phyloP scores from a whole-genome alignment of 2,888 invertebrate genomes.

The Pherbina coryleti region DNA sequence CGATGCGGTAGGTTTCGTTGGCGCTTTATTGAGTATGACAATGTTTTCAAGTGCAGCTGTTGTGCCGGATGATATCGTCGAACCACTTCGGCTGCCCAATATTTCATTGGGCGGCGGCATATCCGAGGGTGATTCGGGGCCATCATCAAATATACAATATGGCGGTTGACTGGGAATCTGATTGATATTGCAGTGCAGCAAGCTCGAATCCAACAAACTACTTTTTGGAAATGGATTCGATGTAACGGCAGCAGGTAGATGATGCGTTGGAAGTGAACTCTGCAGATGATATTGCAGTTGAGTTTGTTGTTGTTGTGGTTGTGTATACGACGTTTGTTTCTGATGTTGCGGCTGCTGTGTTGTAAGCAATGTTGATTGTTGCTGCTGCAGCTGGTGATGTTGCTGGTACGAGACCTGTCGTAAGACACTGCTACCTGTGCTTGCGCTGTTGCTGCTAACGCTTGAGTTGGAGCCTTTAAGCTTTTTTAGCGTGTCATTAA shows the following conservation, averaged over 20 bases:
- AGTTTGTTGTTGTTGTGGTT: slow-evolving; percentile 47
- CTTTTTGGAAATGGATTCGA: slow-evolving; percentile 54
- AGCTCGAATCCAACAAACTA: slow-evolving; percentile 63
- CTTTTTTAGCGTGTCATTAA: slow-evolving; percentile 69
- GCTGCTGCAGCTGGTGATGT: slow-evolving; percentile 50
- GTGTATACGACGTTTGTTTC: slow-evolving; percentile 23
- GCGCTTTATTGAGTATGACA: slow-evolving; percentile 52
- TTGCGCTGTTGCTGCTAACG: slow-evolving; percentile 49
- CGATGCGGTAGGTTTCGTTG: slow-evolving; percentile 37
- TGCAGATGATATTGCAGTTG: slow-evolving; percentile 49
- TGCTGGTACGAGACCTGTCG: slow-evolving; percentile 50
- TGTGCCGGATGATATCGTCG: slow-evolving; percentile 28
- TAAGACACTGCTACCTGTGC: slow-evolving; percentile 52
- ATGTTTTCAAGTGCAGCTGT: slow-evolving; percentile 49
- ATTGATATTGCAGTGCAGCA: slow-evolving; percentile 66
- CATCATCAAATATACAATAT: slow-evolving; percentile 68
- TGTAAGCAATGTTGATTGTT: slow-evolving; percentile 45
- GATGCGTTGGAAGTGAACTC: slow-evolving; percentile 47
- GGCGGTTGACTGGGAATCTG: slow-evolving; percentile 68
- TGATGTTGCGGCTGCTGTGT: slow-evolving; percentile 40
- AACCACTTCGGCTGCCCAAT: slow-evolving; percentile 37
- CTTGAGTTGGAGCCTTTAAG: slow-evolving; percentile 62
- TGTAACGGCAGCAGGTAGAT: slow-evolving; percentile 48
- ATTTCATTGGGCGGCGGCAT: slow-evolving; percentile 55
- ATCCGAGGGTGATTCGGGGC: slow-evolving; percentile 63